A percentile compares a stretch with the other conserved stretches of the same genome.
Evolutionary conservation across 2,113 vertebrate species (phyloP).

Genomic region (Chaenocephalus aceratus): DNA sequence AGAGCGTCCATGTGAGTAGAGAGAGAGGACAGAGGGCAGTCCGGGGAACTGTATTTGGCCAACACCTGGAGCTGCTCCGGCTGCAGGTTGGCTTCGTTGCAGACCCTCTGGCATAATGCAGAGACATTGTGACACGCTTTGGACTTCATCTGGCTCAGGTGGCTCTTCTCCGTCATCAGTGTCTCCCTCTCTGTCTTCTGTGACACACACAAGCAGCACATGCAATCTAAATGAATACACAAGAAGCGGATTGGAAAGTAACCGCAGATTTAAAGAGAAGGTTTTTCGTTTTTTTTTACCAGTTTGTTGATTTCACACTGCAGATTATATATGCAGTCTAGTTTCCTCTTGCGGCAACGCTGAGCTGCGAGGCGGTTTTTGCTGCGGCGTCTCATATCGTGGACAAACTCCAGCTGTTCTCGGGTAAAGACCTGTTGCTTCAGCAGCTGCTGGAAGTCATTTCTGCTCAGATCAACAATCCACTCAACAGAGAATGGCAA

Average conservation of each 20-base stretch:
- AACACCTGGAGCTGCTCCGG: constrained; percentile 94
- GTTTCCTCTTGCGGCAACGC: constrained; percentile 95
- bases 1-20: constrained; percentile 79
- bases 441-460: constrained; percentile 95
- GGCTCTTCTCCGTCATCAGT: constrained; percentile 88
- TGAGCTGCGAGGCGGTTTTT: constrained; percentile 97
- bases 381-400: constrained; percentile 93
- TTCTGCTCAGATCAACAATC: constrained; percentile 91
- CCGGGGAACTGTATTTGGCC: constrained; percentile 89
- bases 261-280: not conserved
- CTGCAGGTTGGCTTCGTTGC: constrained; percentile 89
- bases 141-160: constrained; percentile 88
- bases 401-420: constrained; percentile 94
- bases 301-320: constrained; percentile 95
- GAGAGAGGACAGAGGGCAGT: constrained; percentile 91
- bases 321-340: constrained; percentile 96
- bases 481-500: constrained; percentile 92
- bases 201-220: constrained; percentile 33
- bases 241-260: not conserved
- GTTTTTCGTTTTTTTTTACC: constrained; percentile 81
- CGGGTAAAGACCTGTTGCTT: constrained; percentile 90
- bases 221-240: not conserved
- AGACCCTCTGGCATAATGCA: constrained; percentile 91
- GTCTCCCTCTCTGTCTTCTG: constrained; percentile 92
- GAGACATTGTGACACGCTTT: constrained; percentile 91